Evolutionary conservation across 2,113 vertebrate genomes (phyloP), one percentile per base, ranked within the genome.

Genomic region (Xenopus laevis): DNA sequence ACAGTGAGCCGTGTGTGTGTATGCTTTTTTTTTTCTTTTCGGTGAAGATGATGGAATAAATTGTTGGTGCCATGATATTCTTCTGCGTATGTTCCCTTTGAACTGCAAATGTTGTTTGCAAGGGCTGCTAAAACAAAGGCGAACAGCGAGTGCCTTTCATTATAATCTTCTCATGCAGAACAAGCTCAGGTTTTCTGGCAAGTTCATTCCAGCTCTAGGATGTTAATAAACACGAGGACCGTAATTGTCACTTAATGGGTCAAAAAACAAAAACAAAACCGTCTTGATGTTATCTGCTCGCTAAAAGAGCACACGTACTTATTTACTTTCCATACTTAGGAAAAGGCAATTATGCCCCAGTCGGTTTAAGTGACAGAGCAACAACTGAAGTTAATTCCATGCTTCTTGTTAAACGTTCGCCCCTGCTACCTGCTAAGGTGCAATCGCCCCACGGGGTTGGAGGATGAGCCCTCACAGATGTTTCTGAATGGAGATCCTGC

Each of bases 191-290:
- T 72, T 83, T 27, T 78, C 78, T 66, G 80, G 82, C 79, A 84
- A 86, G 84, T 82, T 82, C 78, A 73, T 82, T 81, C 81, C 82
- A 82, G 83, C 86, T 85, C 81, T 79, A 64, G 81, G 82, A 84
- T 83, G 83, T 84, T 88, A 77, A 77, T 77, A 84, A 87, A 86
- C 85, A 84, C 70, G 74, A 87, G 84, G 82, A 78, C 82, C 63
- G 2, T 84, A 85, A 89, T 87, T 86, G 88, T 82, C 81, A 77
- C 81, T 83, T 88, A 87, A 85, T 82, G 82, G 84, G 85, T 82
- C 83, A 87, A 80, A 81, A 84, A 81, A 86, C 83, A 86, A 84
- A 84, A 84, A 85, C 79, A 86, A 82, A 84, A 86, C 83, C 85
- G 84, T 81, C 83, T 87, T 70, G 53, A 60, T 71, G 71, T 70